Percentiles rank a stretch among this genome's conserved stretches.
Evolutionary conservation across 1,140 invertebrate species (phyloP).

Genomic region (Triops longicaudatus): DNA sequence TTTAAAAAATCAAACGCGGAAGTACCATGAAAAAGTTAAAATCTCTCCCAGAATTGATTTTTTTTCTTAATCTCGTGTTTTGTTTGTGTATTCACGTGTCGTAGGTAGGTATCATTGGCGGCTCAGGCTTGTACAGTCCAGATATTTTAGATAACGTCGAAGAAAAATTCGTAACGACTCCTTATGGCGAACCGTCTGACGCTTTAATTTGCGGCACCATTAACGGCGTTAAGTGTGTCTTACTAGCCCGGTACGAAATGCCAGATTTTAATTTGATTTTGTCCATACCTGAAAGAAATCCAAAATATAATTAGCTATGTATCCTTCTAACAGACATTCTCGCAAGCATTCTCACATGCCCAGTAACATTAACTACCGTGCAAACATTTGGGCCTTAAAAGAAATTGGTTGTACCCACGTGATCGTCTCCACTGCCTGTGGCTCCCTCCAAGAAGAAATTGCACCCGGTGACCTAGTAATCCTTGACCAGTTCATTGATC

Average conservation of each 20-base stretch:
- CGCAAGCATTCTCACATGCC: slow-evolving; percentile 72
- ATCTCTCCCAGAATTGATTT: too few species aligned
- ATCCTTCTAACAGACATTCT: slow-evolving; percentile 62
- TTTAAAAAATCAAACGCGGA: too few species aligned
- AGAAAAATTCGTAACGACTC: slow-evolving; percentile 59
- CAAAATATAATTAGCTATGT: background rate
- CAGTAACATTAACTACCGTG: slow-evolving; percentile 84
- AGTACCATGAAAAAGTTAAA: too few species aligned
- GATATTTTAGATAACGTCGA: slow-evolving; percentile 62
- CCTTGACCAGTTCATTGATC: slow-evolving; percentile 87
- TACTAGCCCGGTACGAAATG: slow-evolving; percentile 57
- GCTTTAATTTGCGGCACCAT: slow-evolving; percentile 67
- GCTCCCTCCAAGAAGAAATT: slow-evolving; percentile 81
- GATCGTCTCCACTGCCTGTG: slow-evolving; percentile 82
- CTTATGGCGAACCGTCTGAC: slow-evolving; percentile 80
- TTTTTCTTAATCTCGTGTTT: background rate
- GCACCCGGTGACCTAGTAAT: slow-evolving; percentile 81
- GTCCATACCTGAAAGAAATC: background rate
- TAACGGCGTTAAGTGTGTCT: slow-evolving; percentile 62
- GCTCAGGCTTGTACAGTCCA: slow-evolving; percentile 81
- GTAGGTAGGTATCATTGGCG: slow-evolving; percentile 91
- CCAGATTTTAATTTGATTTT: slow-evolving; percentile 9
- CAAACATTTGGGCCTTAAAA: slow-evolving; percentile 91
- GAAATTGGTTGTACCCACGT: slow-evolving; percentile 82
- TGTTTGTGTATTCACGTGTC: background rate